Percentiles rank a stretch among this genome's conserved stretches.
Evolutionary conservation across 1,140 invertebrate genomes (phyloP).

Genomic region (Colletes gigas): DNA sequence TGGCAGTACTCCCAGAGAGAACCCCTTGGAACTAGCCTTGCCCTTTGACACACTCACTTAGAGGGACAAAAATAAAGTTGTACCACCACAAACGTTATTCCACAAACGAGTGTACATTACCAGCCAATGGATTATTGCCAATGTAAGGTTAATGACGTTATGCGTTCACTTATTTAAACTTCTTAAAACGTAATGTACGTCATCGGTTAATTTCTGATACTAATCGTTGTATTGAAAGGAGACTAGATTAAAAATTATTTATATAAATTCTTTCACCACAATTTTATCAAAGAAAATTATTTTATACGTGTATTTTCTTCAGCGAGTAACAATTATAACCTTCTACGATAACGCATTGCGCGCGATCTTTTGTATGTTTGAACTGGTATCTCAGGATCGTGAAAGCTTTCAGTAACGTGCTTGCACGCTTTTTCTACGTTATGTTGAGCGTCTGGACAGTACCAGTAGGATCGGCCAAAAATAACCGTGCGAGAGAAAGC

Average conservation of each 20-base stretch:
- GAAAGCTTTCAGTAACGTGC: conserved; percentile 28
- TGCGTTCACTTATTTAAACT: neutral
- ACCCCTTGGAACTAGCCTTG: conserved; percentile 75
- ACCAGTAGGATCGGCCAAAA: conserved; percentile 61
- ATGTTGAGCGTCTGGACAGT: conserved; percentile 35
- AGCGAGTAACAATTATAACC: conserved; percentile 2
- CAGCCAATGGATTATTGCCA: conserved; percentile 46
- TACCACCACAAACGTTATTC: conserved; percentile 27
- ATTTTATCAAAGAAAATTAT: neutral
- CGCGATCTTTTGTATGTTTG: neutral
- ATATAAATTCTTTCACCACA: neutral
- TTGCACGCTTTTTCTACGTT: conserved; percentile 46
- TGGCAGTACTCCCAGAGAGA: conserved; percentile 73
- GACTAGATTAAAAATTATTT: neutral
- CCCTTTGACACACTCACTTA: conserved; percentile 77
- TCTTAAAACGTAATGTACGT: neutral
- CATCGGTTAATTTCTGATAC: neutral
- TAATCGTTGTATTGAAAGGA: neutral
- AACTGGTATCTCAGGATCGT: conserved; percentile 30
- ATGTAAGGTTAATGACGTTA: neutral
- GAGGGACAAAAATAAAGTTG: conserved; percentile 68
- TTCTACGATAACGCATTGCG: neutral
- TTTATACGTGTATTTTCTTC: neutral
- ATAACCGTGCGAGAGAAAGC: conserved; percentile 73
- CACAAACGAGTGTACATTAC: conserved; percentile 19